Conservation (phyloP, 2,113 vertebrate species). For the Urocolius indicus region DNA sequence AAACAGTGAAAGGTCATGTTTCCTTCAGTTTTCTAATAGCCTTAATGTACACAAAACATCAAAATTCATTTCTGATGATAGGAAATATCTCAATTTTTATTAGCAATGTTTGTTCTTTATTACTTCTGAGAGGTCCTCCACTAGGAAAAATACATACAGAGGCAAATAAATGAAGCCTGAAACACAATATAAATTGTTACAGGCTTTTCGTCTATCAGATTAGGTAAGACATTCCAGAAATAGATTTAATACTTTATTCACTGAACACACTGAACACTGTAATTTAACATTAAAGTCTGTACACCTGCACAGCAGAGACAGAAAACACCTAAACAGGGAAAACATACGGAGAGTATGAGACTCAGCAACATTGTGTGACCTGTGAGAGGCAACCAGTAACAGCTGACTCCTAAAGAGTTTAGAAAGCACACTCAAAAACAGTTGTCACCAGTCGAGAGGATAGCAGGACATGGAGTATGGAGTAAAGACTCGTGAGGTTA, state of each 20-base stretch:
- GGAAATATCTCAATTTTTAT: neutral
- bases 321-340: neutral
- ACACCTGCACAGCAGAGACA: neutral
- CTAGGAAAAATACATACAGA: neutral
- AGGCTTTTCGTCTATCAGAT: neutral
- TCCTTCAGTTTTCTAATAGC: neutral
- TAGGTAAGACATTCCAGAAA: neutral
- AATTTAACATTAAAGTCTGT: neutral
- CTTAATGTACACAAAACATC: neutral
- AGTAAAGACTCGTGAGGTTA: neutral
- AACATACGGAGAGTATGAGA: neutral
- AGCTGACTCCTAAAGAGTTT: neutral
- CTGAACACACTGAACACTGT: neutral
- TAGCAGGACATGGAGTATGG: neutral
- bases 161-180: neutral
- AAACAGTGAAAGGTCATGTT: neutral
- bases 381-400: neutral
- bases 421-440: neutral
- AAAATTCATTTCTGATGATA: neutral
- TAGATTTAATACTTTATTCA: neutral
- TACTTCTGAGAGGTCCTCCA: neutral
- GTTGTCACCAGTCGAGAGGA: neutral
- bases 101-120: neutral
- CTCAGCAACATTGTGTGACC: neutral
- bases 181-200: neutral